Evolutionary conservation across 2,113 vertebrate genomes (phyloP).

Genomic region (Pedionomus torquatus): DNA sequence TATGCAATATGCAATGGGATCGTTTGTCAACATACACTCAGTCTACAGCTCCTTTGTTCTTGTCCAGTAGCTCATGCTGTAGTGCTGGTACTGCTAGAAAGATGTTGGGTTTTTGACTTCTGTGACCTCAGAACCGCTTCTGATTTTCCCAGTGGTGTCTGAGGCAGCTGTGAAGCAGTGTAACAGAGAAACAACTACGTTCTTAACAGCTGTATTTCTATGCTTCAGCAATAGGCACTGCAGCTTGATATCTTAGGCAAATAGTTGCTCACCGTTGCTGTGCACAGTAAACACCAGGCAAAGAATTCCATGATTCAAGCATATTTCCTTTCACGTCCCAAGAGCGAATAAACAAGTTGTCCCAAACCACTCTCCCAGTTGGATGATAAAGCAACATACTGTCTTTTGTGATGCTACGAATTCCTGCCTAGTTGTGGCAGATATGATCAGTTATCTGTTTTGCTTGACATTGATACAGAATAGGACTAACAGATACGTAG

Average conservation of each 20-base stretch:
- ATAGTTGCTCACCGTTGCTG: background rate
- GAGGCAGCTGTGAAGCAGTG: background rate
- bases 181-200: background rate
- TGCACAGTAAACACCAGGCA: background rate
- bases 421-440: constrained; percentile 9
- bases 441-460: constrained; percentile 18
- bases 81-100: background rate
- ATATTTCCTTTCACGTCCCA: background rate
- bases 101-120: background rate
- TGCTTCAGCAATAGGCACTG: background rate
- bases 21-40: background rate
- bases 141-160: background rate
- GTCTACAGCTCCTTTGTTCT: background rate
- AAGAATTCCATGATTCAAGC: background rate
- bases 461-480: constrained; percentile 1
- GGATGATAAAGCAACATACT: background rate
- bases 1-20: background rate
- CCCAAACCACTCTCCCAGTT: background rate
- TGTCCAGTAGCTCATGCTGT: background rate
- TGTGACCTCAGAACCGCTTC: background rate
- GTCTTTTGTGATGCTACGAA: background rate
- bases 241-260: background rate
- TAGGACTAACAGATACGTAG: background rate
- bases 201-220: background rate
- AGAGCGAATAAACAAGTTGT: background rate